These are phyloP conservation scores for Ceyx margarethae DNA, from an alignment of 2,113 vertebrate species.

Conservation along the genomic window DNA sequence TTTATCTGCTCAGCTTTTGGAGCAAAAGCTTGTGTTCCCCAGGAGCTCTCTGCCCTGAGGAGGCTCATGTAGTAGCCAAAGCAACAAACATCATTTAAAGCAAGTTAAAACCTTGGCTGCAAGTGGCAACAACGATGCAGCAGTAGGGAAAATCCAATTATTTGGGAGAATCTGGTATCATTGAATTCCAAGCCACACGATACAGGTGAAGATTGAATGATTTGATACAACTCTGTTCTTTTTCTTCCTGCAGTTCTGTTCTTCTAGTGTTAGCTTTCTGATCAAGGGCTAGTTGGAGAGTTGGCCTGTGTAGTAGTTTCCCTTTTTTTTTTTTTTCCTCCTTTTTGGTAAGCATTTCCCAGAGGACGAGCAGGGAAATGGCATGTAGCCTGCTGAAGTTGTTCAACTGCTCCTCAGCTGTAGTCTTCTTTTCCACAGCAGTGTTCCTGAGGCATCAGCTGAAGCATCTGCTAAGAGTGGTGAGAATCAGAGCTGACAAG, in stretches of 20 bases:
- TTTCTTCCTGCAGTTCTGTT: not conserved
- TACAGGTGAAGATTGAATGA: not conserved
- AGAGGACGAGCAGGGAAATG: not conserved
- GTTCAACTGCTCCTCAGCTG: not conserved
- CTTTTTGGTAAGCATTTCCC: not conserved
- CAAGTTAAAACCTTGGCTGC: not conserved
- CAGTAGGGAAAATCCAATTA: not conserved
- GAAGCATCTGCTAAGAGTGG: not conserved
- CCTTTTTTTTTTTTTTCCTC: fast-evolving
- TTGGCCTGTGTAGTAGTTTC: not conserved
- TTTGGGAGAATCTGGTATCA: not conserved
- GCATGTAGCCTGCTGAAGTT: not conserved
- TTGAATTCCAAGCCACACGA: not conserved
- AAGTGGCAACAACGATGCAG: not conserved
- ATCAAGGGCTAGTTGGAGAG: not conserved
- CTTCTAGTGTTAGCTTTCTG: not conserved
- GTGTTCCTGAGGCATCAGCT: not conserved
- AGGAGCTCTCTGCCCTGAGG: not conserved
- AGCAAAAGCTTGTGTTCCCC: not conserved
- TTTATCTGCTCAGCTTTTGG: not conserved
- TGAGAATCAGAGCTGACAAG: fast-evolving
- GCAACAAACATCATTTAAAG: not conserved
- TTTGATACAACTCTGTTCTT: not conserved
- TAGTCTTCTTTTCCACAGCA: not conserved
- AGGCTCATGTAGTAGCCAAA: not conserved